Base-by-base conservation (phyloP, 2,797 vertebrate species). In the Balearica regulorum region DNA sequence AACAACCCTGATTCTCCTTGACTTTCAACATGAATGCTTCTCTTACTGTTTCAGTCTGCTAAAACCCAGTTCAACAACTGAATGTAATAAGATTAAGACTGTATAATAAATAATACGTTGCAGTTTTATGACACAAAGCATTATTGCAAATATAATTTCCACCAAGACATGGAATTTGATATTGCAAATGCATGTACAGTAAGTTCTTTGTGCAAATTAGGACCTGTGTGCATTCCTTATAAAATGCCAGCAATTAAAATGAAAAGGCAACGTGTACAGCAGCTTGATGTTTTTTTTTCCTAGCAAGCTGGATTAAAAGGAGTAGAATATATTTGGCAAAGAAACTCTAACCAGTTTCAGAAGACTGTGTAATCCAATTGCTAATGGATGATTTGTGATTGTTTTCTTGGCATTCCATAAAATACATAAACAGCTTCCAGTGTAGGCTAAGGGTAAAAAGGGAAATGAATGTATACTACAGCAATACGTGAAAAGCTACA, bases 231-330 rank as follows among this genome's bases (percentile, higher is more conserved):
- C 31, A 78, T 94, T 91, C 77, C 17, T 93, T 65, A 90, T n/a
- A 78, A 93, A 93, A 88, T 85, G 28, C 12, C 85, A 93, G 62
- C 75, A 93, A 95, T 83, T 96, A 91, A 88, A 93, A 92, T 71
- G 37, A 89, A 94, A 93, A 87, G 46, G 66, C 46, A 92, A 92
- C n/a, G 69, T 76, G n/a, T 73, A 89, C 53, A 87, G 88, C 69
- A 92, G 83, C 66, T 82, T 89, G 83, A 87, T 10, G 5, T 33
- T 48, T 54, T 13, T 49, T 89, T 93, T 85, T 19, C 53, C 72
- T 89, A 69, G 69, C 43, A 91, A 94, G 55, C 24, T 72, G 43
- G 70, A 87, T 83, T 87, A 82, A 89, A 96, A 91, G 17, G 33
- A 75, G 13, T 76, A 83, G 26, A 87, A 68, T 60, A 25, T 75